phyloP scores from a whole-genome alignment of 2,797 vertebrate species.

The Acanthurus leucopareius region DNA sequence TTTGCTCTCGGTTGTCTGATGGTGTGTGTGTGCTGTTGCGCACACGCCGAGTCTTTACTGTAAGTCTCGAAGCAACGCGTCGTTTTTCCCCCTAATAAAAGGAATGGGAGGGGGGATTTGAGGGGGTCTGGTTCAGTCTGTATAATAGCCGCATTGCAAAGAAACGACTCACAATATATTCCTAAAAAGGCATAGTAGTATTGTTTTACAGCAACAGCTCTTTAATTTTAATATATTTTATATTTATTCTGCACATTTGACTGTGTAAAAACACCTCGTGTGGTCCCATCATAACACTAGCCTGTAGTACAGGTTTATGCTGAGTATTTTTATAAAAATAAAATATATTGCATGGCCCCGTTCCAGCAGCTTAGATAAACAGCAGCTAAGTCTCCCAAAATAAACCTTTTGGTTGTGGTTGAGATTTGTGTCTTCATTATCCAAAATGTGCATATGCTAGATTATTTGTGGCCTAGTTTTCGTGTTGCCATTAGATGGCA shows the following conservation, averaged over 20 bases:
- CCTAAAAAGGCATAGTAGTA: neutral
- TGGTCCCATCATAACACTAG: neutral
- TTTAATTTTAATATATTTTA: neutral
- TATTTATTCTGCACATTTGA: neutral
- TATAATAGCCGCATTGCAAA: conserved; percentile 35
- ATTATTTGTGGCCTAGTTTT: conserved; percentile 38
- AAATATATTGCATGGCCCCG: neutral
- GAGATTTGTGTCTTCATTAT: too few species aligned
- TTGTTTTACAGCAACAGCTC: neutral
- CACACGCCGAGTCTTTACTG: conserved; percentile 40
- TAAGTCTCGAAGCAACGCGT: conserved; percentile 30
- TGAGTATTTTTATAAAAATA: too few species aligned
- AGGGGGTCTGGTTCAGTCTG: conserved; percentile 16
- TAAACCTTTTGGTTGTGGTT: neutral
- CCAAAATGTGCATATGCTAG: neutral
- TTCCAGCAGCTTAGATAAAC: neutral
- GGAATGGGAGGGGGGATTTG: conserved; percentile 4
- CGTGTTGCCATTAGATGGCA: conserved; percentile 44
- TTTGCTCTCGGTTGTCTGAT: neutral
- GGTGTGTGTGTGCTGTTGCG: conserved; percentile 43
- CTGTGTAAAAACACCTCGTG: neutral
- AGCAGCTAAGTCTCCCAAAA: neutral
- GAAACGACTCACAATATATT: neutral
- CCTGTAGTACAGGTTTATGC: neutral
- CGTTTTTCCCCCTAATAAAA: conserved; percentile 2